phyloP scores from a whole-genome alignment of 2,113 vertebrate genomes.

The Gymnobelideus leadbeateri region DNA sequence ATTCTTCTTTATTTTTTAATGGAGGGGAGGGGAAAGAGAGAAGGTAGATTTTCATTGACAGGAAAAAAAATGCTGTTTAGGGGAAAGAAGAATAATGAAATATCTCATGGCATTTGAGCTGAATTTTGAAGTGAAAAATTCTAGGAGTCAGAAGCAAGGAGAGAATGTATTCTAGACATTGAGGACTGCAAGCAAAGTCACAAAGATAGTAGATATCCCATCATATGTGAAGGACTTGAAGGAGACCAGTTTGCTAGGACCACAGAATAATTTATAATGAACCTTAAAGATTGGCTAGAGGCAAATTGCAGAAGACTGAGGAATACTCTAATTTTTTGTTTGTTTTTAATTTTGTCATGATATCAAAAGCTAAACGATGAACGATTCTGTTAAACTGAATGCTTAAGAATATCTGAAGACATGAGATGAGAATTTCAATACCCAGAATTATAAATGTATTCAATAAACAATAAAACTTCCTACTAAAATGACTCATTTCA shows the following conservation, averaged over 20 bases:
- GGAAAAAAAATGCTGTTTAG: neutral
- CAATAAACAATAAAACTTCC: conserved; percentile 13
- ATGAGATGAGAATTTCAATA: neutral
- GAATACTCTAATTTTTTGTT: neutral
- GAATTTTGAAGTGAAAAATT: neutral
- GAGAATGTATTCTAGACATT: neutral
- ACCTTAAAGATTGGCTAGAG: neutral
- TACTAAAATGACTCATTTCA: conserved; percentile 37
- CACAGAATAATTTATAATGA: neutral
- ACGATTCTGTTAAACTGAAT: neutral
- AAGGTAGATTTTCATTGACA: neutral
- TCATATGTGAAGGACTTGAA: neutral
- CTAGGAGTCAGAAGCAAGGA: neutral
- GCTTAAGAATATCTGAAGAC: neutral
- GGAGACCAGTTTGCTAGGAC: neutral
- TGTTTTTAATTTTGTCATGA: neutral
- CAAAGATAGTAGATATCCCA: neutral
- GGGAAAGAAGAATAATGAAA: neutral
- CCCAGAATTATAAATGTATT: neutral
- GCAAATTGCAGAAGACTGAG: neutral
- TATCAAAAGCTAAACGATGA: conserved; percentile 23
- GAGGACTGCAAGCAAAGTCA: neutral
- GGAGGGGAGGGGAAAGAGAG: neutral
- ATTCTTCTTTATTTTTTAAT: neutral
- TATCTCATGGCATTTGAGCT: neutral